Conservation (phyloP, 2,888 invertebrate species). For the Drosophila fulvimacula region DNA sequence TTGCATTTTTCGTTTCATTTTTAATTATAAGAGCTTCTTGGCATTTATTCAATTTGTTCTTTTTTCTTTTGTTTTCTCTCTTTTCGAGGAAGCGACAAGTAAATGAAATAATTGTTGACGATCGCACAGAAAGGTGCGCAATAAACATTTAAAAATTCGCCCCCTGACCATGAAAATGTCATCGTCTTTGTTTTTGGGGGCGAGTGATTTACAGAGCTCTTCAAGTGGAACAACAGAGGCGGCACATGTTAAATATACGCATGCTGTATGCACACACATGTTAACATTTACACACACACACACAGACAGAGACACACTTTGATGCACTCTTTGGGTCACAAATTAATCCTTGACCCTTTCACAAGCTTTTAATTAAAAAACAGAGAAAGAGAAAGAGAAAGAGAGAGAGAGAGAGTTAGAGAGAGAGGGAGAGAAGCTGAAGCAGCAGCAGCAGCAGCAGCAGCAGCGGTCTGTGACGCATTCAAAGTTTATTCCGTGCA, state of each 20-base stretch:
- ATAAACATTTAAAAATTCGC: slow-evolving; percentile 16
- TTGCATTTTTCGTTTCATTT: slow-evolving; percentile 33
- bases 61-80: no score
- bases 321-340: slow-evolving; percentile 50
- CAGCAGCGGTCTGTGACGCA: slow-evolving; percentile 53
- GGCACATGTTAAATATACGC: slow-evolving; percentile 12
- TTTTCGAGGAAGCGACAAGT: slow-evolving; percentile 52
- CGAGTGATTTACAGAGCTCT: slow-evolving; percentile 33
- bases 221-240: slow-evolving; percentile 37
- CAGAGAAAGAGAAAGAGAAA: slow-evolving; percentile 28
- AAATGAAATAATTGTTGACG: slow-evolving; percentile 63
- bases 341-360: slow-evolving; percentile 81
- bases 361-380: slow-evolving; percentile 63
- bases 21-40: slow-evolving; percentile 37
- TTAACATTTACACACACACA: slow-evolving; percentile 6
- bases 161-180: slow-evolving; percentile 57
- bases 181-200: slow-evolving; percentile 42
- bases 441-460: slow-evolving; percentile 5
- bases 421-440: background rate
- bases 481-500: slow-evolving; percentile 30
- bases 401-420: background rate
- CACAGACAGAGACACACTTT: slow-evolving; percentile 9
- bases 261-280: background rate
- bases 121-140: slow-evolving; percentile 21
- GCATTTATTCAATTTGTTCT: background rate